These are phyloP conservation scores for Acrocephalus arundinaceus DNA, from an alignment of 2,113 vertebrate genomes.

Conservation along the genomic window DNA sequence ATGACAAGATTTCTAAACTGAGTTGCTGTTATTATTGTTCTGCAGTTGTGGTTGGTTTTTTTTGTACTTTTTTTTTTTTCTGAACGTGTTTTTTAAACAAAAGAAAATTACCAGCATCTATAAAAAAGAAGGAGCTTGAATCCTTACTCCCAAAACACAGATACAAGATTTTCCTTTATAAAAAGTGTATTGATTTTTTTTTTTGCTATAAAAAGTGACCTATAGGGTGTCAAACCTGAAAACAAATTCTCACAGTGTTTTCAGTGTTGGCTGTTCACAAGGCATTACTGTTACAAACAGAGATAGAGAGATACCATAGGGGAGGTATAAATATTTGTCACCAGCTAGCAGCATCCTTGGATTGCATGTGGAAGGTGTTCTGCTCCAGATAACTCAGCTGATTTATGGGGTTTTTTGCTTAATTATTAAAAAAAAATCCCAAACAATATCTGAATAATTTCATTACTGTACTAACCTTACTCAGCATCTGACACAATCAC, in stretches of 20 bases:
- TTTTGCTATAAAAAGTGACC: constrained; percentile 78
- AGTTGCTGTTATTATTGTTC: constrained; percentile 16
- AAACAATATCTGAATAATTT: too few species aligned
- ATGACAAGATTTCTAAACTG: constrained; percentile 65
- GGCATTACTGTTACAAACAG: too few species aligned
- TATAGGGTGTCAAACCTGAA: constrained; percentile 77
- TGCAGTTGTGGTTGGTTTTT: constrained; percentile 20
- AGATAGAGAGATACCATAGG: too few species aligned
- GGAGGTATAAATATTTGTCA: too few species aligned
- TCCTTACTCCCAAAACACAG: constrained; percentile 73
- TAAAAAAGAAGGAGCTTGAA: constrained; percentile 78
- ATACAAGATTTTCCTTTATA: constrained; percentile 74
- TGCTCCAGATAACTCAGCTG: too few species aligned
- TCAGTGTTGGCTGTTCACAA: too few species aligned
- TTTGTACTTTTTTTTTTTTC: constrained; percentile 69
- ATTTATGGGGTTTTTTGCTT: too few species aligned
- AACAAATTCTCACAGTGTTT: constrained; percentile 83
- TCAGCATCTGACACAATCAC: too few species aligned
- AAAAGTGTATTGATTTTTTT: constrained; percentile 79
- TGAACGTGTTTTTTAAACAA: constrained; percentile 77
- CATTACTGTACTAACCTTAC: too few species aligned
- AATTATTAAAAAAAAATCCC: too few species aligned
- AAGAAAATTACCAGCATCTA: constrained; percentile 75
- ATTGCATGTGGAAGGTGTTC: too few species aligned
- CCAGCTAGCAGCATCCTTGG: too few species aligned